Percentiles rank a stretch among this genome's conserved stretches.
Conservation (phyloP, 2,888 invertebrate genomes). For the Euphydryas editha region DNA sequence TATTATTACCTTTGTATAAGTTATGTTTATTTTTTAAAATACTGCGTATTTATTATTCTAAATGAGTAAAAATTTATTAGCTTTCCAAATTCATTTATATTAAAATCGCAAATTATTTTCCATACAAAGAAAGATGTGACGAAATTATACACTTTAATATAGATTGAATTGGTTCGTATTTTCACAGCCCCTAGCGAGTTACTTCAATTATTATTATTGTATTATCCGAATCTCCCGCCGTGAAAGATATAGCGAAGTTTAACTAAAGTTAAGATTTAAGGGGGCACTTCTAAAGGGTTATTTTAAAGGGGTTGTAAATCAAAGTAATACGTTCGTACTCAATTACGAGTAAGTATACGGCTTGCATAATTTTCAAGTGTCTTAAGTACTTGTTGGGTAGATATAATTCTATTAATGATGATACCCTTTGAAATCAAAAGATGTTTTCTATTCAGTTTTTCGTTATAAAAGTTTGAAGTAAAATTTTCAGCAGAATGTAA, state of each 20-base stretch:
- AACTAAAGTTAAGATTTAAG: slow-evolving; percentile 74
- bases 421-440: slow-evolving; percentile 42
- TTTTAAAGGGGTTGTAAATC: slow-evolving; percentile 75
- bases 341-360: slow-evolving; percentile 57
- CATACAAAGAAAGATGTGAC: no score
- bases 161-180: slow-evolving; percentile 16
- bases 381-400: slow-evolving; percentile 45
- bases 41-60: no score
- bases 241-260: slow-evolving; percentile 70
- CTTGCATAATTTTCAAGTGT: slow-evolving; percentile 43
- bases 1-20: no score
- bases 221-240: slow-evolving; percentile 63
- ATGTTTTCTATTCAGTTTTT: slow-evolving; percentile 12
- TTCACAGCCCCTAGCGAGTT: slow-evolving; percentile 20
- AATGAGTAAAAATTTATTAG: no score
- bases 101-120: no score
- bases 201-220: slow-evolving; percentile 51
- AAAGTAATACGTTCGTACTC: slow-evolving; percentile 71
- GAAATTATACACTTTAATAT: neutral
- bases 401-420: slow-evolving; percentile 43
- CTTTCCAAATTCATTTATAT: no score
- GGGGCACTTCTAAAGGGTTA: slow-evolving; percentile 64
- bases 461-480: neutral
- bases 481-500: neutral
- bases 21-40: no score